A percentile compares a stretch with the other conserved stretches of the same genome.
phyloP scores from a whole-genome alignment of 2,888 invertebrate species.

The Lissonota sp. region DNA sequence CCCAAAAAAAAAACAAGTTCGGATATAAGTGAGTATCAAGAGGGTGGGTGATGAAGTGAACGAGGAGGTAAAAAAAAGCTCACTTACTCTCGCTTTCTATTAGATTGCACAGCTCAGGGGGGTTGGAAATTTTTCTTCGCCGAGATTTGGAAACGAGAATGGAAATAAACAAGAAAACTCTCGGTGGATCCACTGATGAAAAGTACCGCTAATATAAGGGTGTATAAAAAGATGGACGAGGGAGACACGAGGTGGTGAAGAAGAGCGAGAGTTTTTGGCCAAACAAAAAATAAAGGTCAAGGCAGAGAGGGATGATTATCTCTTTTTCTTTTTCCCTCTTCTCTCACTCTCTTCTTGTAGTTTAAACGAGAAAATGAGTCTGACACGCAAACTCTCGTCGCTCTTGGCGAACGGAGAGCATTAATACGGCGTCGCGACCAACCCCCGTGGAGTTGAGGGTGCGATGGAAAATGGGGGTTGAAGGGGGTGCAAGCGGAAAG shows the following conservation, averaged over 20 bases:
- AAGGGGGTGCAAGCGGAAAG: constrained; percentile 21
- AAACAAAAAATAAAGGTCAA: constrained; percentile 53
- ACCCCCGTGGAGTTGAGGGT: constrained; percentile 16
- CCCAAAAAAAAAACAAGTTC: too few relatives aligned
- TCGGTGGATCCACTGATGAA: constrained; percentile 31
- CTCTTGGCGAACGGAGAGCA: constrained; percentile 62
- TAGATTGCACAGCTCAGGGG: constrained; percentile 40
- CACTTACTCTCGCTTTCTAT: constrained; percentile 50
- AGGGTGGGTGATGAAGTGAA: not conserved
- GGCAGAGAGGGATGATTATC: constrained; percentile 43
- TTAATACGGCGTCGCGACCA: constrained; percentile 65
- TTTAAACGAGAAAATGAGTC: constrained; percentile 60
- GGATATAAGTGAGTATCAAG: too few relatives aligned
- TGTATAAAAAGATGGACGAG: constrained; percentile 9
- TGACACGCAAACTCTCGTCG: constrained; percentile 60
- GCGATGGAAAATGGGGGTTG: constrained; percentile 29
- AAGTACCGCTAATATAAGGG: constrained; percentile 36
- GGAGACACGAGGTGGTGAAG: constrained; percentile 11
- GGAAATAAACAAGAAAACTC: constrained; percentile 59
- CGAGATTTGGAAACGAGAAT: constrained; percentile 38
- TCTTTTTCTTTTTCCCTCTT: constrained; percentile 25
- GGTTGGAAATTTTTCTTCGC: constrained; percentile 2
- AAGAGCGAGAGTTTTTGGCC: not conserved
- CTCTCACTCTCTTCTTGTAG: constrained; percentile 24
- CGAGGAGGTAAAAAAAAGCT: constrained; percentile 11